Evolutionary conservation across 2,888 invertebrate species (phyloP), one percentile per base, ranked within the genome.

Genomic region (Panorpa germanica): DNA sequence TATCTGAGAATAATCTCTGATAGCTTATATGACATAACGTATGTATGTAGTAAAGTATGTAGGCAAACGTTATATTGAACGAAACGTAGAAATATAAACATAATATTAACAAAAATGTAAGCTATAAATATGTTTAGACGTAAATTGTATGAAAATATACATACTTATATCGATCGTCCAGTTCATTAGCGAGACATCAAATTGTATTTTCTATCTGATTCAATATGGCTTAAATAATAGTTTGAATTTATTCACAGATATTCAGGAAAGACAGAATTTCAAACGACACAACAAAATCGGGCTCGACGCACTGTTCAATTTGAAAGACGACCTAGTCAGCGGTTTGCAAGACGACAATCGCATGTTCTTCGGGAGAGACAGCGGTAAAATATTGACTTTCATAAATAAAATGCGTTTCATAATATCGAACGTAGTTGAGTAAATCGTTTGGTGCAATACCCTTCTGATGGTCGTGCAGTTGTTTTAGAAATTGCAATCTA

Each of bases 231-330:
- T 6, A 9, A 9, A n/a, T 24, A 6, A 9, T 24, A 20, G 13
- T 17, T 28, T 21, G 3, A 7, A 20, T 20, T 21, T 29, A 19
- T 21, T n/a, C n/a, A 14, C 4, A 29, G 54, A 4, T 69, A 69
- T 43, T 88, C 88, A 39, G 93, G 98, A 0, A 76, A 91, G 50
- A 98, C 98, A 2, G 98, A 98, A 57, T 96, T 91, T 52, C 96
- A 98, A 59, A 85, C 90, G 15, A 85, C 91, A 6, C 83, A 85
- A 46, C 72, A 81, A 46, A 88, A 81, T 54, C 67, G 83, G 37
- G 86, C 90, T 2, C 63, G 93, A 25, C 68, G 93, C 31, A 90
- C 88, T 2, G 93, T 93, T 5, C 88, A 91, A 49, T 90, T 98
- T 52, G 96, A 98, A 55, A 65, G 98, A 35, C 68, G 91, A 30